Percentiles rank a stretch among this genome's conserved stretches.
Evolutionary conservation across 2,888 invertebrate genomes (phyloP).

Genomic region (Cosmorhoe ocellata): DNA sequence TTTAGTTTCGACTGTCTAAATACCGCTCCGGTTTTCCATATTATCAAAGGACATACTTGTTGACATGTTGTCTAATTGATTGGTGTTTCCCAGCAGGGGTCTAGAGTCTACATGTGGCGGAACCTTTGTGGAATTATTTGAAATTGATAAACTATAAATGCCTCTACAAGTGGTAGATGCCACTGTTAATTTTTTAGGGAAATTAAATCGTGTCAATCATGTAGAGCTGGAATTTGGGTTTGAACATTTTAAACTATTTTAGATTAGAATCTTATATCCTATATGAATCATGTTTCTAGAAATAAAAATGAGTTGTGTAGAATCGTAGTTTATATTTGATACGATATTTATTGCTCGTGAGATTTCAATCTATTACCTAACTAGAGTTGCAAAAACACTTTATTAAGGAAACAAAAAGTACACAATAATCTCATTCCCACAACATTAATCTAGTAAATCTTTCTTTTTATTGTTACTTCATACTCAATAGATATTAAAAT

Average conservation of each 20-base stretch:
- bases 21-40: conserved; percentile 56
- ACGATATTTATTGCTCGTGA: neutral
- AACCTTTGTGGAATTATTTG: conserved; percentile 76
- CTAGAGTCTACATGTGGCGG: conserved; percentile 71
- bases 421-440: conserved; percentile 19
- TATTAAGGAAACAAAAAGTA: conserved; percentile 7
- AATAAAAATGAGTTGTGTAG: neutral
- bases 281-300: conserved; percentile 15
- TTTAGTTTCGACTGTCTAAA: conserved; percentile 56
- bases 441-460: conserved; percentile 39
- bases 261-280: conserved; percentile 27
- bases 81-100: conserved; percentile 78
- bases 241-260: neutral
- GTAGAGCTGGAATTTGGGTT: conserved; percentile 24
- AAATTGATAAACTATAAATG: conserved; percentile 80
- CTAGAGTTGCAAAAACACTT: neutral
- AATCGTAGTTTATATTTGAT: too few relatives aligned
- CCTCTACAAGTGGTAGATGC: conserved; percentile 75
- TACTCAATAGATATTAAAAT: conserved; percentile 63
- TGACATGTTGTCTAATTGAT: conserved; percentile 83
- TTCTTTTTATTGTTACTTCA: conserved; percentile 44
- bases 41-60: conserved; percentile 80
- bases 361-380: neutral
- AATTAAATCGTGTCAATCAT: conserved; percentile 53
- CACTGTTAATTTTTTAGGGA: conserved; percentile 68